Evolutionary conservation across 1,140 invertebrate genomes (phyloP).

Genomic region (Diorhabda carinulata): DNA sequence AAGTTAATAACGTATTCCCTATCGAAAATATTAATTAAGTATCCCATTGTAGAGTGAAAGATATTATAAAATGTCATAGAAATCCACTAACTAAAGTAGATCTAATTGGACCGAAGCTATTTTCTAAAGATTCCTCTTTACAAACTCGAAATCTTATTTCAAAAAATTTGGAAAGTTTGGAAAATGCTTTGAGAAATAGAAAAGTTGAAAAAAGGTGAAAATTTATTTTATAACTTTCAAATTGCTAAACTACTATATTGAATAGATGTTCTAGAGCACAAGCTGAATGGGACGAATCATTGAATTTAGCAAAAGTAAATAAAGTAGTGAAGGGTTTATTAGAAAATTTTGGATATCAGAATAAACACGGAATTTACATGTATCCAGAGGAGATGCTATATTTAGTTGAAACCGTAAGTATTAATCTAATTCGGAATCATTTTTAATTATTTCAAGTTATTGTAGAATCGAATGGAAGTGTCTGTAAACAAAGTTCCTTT

Average conservation of each 20-base stretch:
- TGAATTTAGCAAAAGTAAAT: conserved; percentile 27
- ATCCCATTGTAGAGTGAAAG: conserved; percentile 26
- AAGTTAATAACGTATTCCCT: background rate
- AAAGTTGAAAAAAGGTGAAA: conserved; percentile 36
- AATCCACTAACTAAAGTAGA: conserved; percentile 36
- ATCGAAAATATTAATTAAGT: background rate
- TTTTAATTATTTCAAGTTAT: background rate
- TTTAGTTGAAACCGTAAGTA: conserved; percentile 43
- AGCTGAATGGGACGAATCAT: conserved; percentile 30
- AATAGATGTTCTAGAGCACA: conserved; percentile 30
- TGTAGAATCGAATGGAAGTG: conserved; percentile 44
- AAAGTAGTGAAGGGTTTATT: conserved; percentile 31
- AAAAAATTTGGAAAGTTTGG: conserved; percentile 23
- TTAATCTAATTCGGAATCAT: background rate
- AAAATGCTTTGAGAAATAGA: conserved; percentile 26
- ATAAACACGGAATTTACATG: conserved; percentile 35
- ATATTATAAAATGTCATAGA: conserved; percentile 32
- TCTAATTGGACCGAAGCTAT: conserved; percentile 29
- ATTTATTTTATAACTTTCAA: background rate
- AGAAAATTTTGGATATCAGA: conserved; percentile 35
- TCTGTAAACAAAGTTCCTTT: conserved; percentile 30
- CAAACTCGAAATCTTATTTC: conserved; percentile 24
- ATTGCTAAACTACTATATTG: background rate
- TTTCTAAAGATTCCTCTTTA: conserved; percentile 22
- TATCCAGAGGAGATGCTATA: conserved; percentile 45